Conservation (phyloP, 1,140 invertebrate genomes). For the Dysdera silvatica region DNA sequence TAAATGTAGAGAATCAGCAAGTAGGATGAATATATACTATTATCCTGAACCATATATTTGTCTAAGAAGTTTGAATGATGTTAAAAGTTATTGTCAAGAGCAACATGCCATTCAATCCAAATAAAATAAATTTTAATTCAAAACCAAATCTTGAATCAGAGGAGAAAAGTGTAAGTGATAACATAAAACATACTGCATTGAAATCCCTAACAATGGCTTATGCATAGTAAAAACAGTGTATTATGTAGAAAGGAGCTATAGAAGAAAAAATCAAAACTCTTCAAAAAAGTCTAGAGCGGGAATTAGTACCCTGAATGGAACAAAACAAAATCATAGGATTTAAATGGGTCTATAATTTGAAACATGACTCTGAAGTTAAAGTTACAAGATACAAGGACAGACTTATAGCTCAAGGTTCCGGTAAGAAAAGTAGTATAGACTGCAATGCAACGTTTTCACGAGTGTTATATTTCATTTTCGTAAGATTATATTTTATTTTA, state of each 20-base stretch:
- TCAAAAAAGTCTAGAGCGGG: neutral
- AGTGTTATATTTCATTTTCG: neutral
- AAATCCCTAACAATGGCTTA: neutral
- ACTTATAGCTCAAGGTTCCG: neutral
- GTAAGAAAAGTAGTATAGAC: too few relatives aligned
- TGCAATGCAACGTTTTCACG: neutral
- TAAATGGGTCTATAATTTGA: conserved; percentile 17
- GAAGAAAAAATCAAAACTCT: conserved; percentile 10
- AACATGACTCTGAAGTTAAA: neutral
- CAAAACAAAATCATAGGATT: neutral
- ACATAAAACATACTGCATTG: too few relatives aligned
- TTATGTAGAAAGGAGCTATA: neutral
- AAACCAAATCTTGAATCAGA: too few relatives aligned
- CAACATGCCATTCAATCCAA: neutral
- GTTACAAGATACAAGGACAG: neutral
- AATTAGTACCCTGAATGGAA: neutral
- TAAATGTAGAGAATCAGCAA: too few relatives aligned
- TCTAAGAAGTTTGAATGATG: too few relatives aligned
- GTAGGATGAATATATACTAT: too few relatives aligned
- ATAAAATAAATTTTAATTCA: too few relatives aligned
- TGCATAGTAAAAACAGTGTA: too few relatives aligned
- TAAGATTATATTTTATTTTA: neutral
- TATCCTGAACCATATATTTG: too few relatives aligned
- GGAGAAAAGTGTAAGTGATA: too few relatives aligned
- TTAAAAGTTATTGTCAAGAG: neutral